Conservation (phyloP, 30 jellyfish, hydroid and myxozoan species). For the Catostylus mosaicus region DNA sequence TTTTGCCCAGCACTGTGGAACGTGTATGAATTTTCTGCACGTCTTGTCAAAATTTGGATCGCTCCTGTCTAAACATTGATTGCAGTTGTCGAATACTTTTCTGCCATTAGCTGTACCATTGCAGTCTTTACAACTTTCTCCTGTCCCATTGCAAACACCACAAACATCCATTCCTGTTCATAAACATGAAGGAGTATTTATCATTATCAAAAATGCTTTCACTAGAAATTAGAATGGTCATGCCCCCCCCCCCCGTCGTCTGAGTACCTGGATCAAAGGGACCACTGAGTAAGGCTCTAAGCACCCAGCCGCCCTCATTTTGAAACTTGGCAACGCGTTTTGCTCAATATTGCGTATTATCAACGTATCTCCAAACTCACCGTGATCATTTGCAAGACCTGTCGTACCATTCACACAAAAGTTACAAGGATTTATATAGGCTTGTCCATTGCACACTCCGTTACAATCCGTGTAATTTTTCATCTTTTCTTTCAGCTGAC, state of each 20-base stretch:
- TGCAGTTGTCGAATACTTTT: slow-evolving; percentile 27
- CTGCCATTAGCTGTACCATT: slow-evolving; percentile 39
- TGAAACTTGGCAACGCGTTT: too few relatives aligned
- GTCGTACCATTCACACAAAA: slow-evolving; percentile 60
- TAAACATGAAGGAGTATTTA: too few relatives aligned
- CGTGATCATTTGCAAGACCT: neutral
- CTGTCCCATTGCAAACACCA: slow-evolving; percentile 49
- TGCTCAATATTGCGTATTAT: too few relatives aligned
- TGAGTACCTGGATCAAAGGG: too few relatives aligned
- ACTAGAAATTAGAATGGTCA: too few relatives aligned
- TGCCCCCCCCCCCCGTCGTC: too few relatives aligned
- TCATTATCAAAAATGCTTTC: too few relatives aligned
- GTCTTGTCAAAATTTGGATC: slow-evolving; percentile 29
- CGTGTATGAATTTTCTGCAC: neutral
- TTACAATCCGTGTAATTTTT: slow-evolving; percentile 61
- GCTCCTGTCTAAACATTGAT: neutral
- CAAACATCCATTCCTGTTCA: slow-evolving; percentile 68
- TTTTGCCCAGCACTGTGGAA: slow-evolving; percentile 3
- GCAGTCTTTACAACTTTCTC: slow-evolving; percentile 54
- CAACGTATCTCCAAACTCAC: too few relatives aligned
- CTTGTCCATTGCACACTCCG: slow-evolving; percentile 72
- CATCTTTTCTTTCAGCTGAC: slow-evolving; percentile 2
- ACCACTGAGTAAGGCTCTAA: too few relatives aligned
- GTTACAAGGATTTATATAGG: slow-evolving; percentile 40
- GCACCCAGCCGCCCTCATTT: too few relatives aligned